Percentiles rank a stretch among this genome's conserved stretches.
Conservation (phyloP, 1,140 invertebrate genomes). For the Achroia grisella region DNA sequence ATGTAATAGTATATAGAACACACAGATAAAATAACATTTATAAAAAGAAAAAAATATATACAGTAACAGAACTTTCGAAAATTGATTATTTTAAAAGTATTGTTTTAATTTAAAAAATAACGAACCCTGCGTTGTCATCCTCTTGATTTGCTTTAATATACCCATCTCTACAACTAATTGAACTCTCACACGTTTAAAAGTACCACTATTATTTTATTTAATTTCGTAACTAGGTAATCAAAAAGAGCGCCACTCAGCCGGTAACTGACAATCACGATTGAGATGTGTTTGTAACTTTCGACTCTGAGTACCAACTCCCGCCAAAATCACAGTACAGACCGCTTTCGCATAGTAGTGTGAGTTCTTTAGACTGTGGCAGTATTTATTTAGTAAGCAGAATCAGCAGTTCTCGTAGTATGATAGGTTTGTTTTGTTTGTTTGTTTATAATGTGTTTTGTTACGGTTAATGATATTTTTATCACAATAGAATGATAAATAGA, state of each 20-base stretch:
- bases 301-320: constrained; percentile 15
- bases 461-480: too few relatives aligned
- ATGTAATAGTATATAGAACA: too few relatives aligned
- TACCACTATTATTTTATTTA: constrained; percentile 8
- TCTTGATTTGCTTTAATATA: constrained; percentile 47
- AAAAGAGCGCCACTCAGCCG: constrained; percentile 7
- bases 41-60: too few relatives aligned
- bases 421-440: too few relatives aligned
- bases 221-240: constrained; percentile 6
- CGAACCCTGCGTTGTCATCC: constrained; percentile 33
- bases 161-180: constrained; percentile 24
- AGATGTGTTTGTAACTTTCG: constrained; percentile 17
- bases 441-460: too few relatives aligned
- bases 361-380: too few relatives aligned
- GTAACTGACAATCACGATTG: constrained; percentile 6
- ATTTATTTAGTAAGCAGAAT: too few relatives aligned
- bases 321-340: constrained; percentile 6
- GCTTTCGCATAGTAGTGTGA: constrained; percentile 14
- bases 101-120: constrained; percentile 2
- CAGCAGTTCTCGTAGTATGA: too few relatives aligned
- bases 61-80: too few relatives aligned
- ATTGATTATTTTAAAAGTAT: too few relatives aligned
- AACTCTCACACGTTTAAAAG: not conserved
- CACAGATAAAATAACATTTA: too few relatives aligned
- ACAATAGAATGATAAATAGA: too few relatives aligned